Base-by-base conservation (phyloP, 2,797 vertebrate genomes). In the Sphenopsis melanotis region DNA sequence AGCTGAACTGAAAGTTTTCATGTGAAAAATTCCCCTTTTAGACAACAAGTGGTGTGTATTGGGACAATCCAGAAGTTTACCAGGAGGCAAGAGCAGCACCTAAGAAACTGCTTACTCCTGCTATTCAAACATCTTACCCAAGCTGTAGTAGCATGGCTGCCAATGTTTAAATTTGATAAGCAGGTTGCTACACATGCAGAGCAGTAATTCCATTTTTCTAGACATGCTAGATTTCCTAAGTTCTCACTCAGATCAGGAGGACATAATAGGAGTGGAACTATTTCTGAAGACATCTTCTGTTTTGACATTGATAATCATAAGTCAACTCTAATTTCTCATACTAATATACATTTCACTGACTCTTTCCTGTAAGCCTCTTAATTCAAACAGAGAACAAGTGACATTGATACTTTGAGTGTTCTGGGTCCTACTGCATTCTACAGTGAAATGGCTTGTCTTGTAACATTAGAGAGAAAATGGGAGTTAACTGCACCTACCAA, bases 131-230 rank as follows among this genome's bases (percentile, higher is more conserved):
- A 46, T 18, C 63, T 69, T n/a, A 19, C 18, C 41, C 47, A 65
- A 26, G 50, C 3, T 70, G 75, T 24, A 47, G 29, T 1, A 26
- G 17, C 0, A 0, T 10, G 61, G 49, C 39, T 88, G 49, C 18
- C 46, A n/a, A 2, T 12, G 18, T 53, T 74, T 60, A 42, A 50
- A 50, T 68, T 53, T 56, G 21, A 20, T n/a, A 65, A 74, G 41
- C 36, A 80, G 6, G 5, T 3, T 68, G n/a, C 32, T 49, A 36
- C 12, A 59, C 26, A n/a, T 2, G 12, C n/a, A 79, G 34, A 87
- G 77, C 2, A 57, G 30, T 39, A 23, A 50, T 2, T 30, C 49
- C 66, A 4, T 34, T 85, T 74, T 41, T 42, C 47, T 36, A 55
- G 72, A 65, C 10, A 8, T 9, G 29, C 5, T 17, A 2, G 4